phyloP scores from a whole-genome alignment of 2,113 vertebrate species.

The Lanius collurio region DNA sequence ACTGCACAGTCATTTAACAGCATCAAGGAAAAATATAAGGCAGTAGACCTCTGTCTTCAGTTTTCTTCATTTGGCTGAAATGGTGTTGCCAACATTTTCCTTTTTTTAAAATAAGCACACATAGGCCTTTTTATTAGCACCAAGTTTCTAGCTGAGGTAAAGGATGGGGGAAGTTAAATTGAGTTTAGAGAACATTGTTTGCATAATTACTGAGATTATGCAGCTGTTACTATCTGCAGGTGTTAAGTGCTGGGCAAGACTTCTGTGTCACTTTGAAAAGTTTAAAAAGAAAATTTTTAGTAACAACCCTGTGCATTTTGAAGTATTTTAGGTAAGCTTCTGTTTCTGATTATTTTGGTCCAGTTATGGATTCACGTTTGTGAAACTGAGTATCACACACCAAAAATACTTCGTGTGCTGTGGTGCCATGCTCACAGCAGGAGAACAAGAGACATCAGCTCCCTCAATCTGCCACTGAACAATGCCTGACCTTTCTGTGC shows the following conservation, averaged over 20 bases:
- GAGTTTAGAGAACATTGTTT: conserved; percentile 40
- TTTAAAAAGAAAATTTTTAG: not conserved
- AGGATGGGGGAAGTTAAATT: conserved; percentile 15
- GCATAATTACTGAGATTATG: conserved; percentile 23
- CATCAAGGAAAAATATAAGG: not conserved
- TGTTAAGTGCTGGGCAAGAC: conserved; percentile 11
- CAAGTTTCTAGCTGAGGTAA: not conserved
- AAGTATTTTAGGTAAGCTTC: not conserved
- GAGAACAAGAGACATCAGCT: not conserved
- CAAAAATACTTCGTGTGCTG: not conserved
- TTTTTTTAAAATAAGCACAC: not conserved
- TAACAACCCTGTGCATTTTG: not conserved
- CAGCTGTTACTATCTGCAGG: conserved; percentile 56
- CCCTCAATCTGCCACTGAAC: not conserved
- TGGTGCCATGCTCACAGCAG: not conserved
- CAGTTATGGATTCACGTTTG: not conserved
- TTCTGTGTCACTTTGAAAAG: not conserved
- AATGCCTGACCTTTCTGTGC: not conserved
- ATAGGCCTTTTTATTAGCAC: not conserved
- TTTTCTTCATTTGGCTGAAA: not conserved
- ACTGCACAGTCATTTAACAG: not conserved
- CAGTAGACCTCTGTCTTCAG: not conserved
- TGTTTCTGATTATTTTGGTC: not conserved
- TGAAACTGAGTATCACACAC: not conserved
- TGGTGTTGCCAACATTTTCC: not conserved